Evolutionary conservation across 1,140 invertebrate genomes (phyloP), one percentile per base, ranked within the genome.

Genomic region (Lethrus apterus): DNA sequence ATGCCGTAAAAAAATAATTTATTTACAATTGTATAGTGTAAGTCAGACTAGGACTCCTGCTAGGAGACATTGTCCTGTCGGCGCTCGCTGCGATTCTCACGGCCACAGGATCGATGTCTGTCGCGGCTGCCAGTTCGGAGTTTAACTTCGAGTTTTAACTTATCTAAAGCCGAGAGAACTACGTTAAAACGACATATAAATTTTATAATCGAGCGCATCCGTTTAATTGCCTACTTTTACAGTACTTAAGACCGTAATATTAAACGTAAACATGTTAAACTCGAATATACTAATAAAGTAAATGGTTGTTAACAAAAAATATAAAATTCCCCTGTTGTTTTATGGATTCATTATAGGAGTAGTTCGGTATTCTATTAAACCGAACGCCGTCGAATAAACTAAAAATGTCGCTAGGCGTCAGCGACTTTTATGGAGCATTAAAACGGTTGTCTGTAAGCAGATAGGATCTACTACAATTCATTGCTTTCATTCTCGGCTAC

Each of bases 281-380:
- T 48, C 45, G 42, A 33, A 48, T 54, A 51, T 31, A 43, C 48
- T 43, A 54, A 54, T 54, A 54, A 54, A 55, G 49, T 52, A 49
- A 55, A 52, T 44, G 43, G 50, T 47, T 55, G 53, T 55, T 55
- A 52, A 55, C 53, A 52, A 36, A 46, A 48, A 48, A 42, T 44
- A 51, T 51, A 52, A 52, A 49, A 52, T 52, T 46, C 45, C 32
- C 46, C 50, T 34, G 50, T 52, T 52, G 53, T 52, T 55, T 55
- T 55, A 55, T 55, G 50, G 53, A 51, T 51, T 51, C 50, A 55
- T 52, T 49, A 52, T n/a, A n/a, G n/a, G n/a, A n/a, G n/a, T n/a
- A n/a, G n/a, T n/a, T n/a, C n/a, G n/a, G n/a, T n/a, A n/a, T n/a
- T n/a, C n/a, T n/a, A n/a, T n/a, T n/a, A n/a, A n/a, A n/a, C n/a